A percentile compares a stretch with the other conserved stretches of the same genome.
These are phyloP conservation scores for Platichthys flesus DNA, from an alignment of 2,113 vertebrate genomes.

Conservation along the genomic window DNA sequence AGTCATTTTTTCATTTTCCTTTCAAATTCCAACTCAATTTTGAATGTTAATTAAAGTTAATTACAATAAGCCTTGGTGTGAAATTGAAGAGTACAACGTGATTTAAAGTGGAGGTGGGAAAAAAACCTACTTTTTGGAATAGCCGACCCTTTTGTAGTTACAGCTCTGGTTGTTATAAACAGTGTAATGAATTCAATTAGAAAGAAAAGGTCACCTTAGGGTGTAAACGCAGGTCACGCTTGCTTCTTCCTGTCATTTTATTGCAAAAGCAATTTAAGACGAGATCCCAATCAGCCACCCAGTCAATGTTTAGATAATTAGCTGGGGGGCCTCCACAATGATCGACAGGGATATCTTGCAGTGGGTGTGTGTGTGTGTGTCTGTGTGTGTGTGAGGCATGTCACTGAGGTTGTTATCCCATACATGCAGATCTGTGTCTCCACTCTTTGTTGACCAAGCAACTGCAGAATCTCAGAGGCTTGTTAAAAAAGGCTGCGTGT, in stretches of 20 bases:
- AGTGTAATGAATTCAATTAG: slow-evolving; percentile 40
- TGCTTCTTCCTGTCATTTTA: slow-evolving; percentile 47
- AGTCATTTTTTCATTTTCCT: neutral
- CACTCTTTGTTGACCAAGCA: slow-evolving; percentile 65
- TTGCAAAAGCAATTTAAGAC: slow-evolving; percentile 38
- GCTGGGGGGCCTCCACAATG: slow-evolving; percentile 48
- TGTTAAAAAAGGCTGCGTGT: slow-evolving; percentile 57
- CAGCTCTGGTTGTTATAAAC: slow-evolving; percentile 19
- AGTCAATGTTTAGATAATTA: slow-evolving; percentile 75
- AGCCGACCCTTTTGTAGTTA: slow-evolving; percentile 13
- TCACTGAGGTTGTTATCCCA: slow-evolving; percentile 64
- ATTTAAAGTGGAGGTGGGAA: too few relatives aligned
- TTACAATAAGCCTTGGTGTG: too few relatives aligned
- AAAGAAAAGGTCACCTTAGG: slow-evolving; percentile 35
- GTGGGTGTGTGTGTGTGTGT: slow-evolving; percentile 27
- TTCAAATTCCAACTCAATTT: too few relatives aligned
- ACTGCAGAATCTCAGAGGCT: slow-evolving; percentile 65
- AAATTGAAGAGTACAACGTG: too few relatives aligned
- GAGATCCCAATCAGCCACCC: slow-evolving; percentile 62
- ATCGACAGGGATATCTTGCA: slow-evolving; percentile 64
- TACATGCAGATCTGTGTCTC: slow-evolving; percentile 56
- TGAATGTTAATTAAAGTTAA: too few relatives aligned
- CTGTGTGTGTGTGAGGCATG: slow-evolving; percentile 42
- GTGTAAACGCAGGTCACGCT: slow-evolving; percentile 28
- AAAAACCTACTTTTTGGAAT: neutral